A percentile compares a stretch with the other conserved stretches of the same genome.
Conservation (phyloP, 2,797 vertebrate species). For the Enteromius radiatus region DNA sequence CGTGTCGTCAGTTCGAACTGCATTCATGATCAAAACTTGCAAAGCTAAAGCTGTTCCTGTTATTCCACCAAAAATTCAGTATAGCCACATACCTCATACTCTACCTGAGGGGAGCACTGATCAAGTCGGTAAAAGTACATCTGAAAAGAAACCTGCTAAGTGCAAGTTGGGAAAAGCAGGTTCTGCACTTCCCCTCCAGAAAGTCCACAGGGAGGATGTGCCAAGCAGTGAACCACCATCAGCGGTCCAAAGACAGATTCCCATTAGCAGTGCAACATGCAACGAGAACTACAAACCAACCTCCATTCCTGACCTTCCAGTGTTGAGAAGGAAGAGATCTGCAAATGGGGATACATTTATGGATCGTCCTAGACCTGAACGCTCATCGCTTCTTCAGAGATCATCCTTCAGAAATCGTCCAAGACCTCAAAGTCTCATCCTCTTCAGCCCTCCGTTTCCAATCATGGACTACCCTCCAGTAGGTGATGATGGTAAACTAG, state of each 20-base stretch:
- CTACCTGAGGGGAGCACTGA: slow-evolving; percentile 66
- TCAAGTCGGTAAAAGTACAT: slow-evolving; percentile 73
- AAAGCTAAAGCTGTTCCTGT: slow-evolving; percentile 95
- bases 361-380: slow-evolving; percentile 87
- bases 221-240: slow-evolving; percentile 79
- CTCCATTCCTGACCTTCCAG: slow-evolving; percentile 75
- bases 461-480: slow-evolving; percentile 91
- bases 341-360: slow-evolving; percentile 86
- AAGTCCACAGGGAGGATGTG: slow-evolving; percentile 80
- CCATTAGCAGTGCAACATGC: slow-evolving; percentile 58
- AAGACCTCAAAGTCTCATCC: slow-evolving; percentile 95
- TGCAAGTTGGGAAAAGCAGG: slow-evolving; percentile 67
- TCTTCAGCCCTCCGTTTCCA: slow-evolving; percentile 96
- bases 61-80: slow-evolving; percentile 93
- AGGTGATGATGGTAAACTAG: slow-evolving; percentile 84
- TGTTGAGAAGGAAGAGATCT: slow-evolving; percentile 83
- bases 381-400: slow-evolving; percentile 83
- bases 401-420: slow-evolving; percentile 92
- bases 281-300: slow-evolving; percentile 70
- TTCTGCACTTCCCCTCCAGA: slow-evolving; percentile 67
- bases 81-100: slow-evolving; percentile 91
- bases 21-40: slow-evolving; percentile 97
- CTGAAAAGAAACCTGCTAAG: slow-evolving; percentile 71
- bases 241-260: slow-evolving; percentile 69
- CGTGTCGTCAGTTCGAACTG: slow-evolving; percentile 91